Evolutionary conservation across 2,888 invertebrate genomes (phyloP).

Genomic region (Ligdia adustata): DNA sequence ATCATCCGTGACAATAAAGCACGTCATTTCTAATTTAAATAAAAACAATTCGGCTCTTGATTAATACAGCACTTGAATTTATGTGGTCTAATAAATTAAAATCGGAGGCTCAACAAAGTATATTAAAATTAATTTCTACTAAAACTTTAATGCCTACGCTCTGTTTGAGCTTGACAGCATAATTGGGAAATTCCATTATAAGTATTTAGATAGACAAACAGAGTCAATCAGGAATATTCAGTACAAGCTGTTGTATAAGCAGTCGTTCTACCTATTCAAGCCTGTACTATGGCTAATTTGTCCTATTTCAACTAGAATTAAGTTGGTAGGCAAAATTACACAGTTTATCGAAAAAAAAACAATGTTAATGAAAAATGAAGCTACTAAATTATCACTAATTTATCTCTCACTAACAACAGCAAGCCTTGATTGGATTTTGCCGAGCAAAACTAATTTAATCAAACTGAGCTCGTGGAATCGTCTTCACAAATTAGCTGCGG

Average conservation of each 20-base stretch:
- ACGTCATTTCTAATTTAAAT: no score
- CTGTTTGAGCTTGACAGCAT: conserved; percentile 5
- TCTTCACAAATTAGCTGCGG: conserved; percentile 11
- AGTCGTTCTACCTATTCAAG: no score
- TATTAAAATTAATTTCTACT: conserved; percentile 4
- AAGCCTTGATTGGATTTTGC: conserved; percentile 3
- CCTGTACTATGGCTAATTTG: no score
- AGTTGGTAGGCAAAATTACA: no score
- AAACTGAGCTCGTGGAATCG: conserved; percentile 4
- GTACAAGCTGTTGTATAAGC: no score
- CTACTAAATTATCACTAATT: no score
- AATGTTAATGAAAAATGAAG: no score
- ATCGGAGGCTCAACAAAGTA: neutral
- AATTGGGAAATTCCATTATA: conserved; percentile 7
- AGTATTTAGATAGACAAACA: conserved; percentile 1
- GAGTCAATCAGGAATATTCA: neutral
- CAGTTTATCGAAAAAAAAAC: no score
- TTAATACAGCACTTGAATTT: no score
- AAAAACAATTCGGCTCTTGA: no score
- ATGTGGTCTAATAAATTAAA: neutral
- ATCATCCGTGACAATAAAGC: no score
- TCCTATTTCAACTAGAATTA: no score
- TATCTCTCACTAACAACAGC: neutral
- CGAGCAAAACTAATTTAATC: conserved; percentile 9
- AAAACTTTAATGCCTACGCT: neutral